Evolutionary conservation across 2,888 invertebrate genomes (phyloP), one percentile per base, ranked within the genome.

Genomic region (Mimas tiliae): DNA sequence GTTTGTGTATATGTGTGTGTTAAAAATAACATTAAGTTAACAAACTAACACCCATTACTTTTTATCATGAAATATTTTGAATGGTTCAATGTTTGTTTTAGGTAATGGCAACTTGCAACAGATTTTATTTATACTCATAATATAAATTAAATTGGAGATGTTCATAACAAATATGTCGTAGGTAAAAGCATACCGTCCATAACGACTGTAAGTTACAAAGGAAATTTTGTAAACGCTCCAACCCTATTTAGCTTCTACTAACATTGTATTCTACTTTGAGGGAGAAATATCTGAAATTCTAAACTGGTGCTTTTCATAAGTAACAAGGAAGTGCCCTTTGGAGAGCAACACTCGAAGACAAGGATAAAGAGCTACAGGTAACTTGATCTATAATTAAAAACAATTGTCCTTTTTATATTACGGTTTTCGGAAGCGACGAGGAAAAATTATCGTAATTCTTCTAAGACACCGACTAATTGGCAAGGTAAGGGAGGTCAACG

Each of bases 261-360:
- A 69, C 64, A 65, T 58, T 9, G 50, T 34, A 69, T 69, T 74
- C 64, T 68, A 72, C 69, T 70, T 52, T 71, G 51, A 66, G 55
- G 55, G 50, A 67, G 65, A 58, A 34, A 52, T 65, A 33, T 48
- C 34, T 65, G 55, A 19, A 6, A 48, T 55, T 34, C 19, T 65
- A 34, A 58, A 58, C 55, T 19, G 16, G 53, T 33, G 16, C 16
- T 11, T 55, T 48, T 58, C 55, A 48, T 47, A 33, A 34, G 12
- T 19, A 63, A 63, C 33, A 33, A 47, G 62, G 47, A 63, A 63
- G 21, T 33, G 16, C 4, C 16, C 47, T 55, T 65, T 21, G 12
- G 1, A 42, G 33, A 33, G 33, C 34, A 19, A 34, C 47, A 48
- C 47, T 33, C 33, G 6, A 9, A 19, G 58, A 65, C 47, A 19